Base-by-base conservation (phyloP, 2,113 vertebrate genomes). In the Malurus elegans region DNA sequence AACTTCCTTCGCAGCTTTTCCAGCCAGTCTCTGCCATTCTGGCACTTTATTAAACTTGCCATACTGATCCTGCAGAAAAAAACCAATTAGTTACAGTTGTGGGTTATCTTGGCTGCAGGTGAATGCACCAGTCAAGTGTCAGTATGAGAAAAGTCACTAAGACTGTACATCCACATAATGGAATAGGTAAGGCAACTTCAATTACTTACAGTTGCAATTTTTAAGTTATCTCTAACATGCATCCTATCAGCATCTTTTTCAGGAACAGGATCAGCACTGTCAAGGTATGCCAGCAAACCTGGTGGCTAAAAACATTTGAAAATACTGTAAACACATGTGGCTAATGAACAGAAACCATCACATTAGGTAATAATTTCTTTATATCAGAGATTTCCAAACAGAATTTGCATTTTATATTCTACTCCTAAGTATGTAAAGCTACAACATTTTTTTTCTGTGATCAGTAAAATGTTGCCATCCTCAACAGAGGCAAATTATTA, bases 1-100 rank as follows among this genome's bases (percentile, higher is more conserved):
- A 84, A 99, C 99, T 96, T 99, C 99, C 97, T 99, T 99, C 31
- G 99, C 99, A 96, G 99, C 99, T 98, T 99, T 99, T 92, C 99
- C 99, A 64, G 99, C 99, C 53, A 99, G 95, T 74, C 99, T 98
- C 97, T 99, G 99, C 99, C 99, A 99, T 81, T 99, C 99, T 0
- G 99, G 99, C 61, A 99, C 99, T 98, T 99, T 99, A 98, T 98
- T 99, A 78, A 98, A 98, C 91, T 98, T 98, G 90, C 99, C 99
- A 76, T 99, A 98, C 79, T 99, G 99, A 96, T 99, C 99, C 99
- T 99, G 56, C 29, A 80, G 73, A 95, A 96, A 12, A 94, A 54
- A 88, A 31, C 10, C 8, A 38, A 42, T 76, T 54, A 83, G 28
- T 79, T 73, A 64, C 24, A 88, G 56, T n/a, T 84, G 14, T 21